Evolutionary conservation across 2,797 vertebrate genomes (phyloP), one percentile per base, ranked within the genome.

Genomic region (Scarus forsteni): DNA sequence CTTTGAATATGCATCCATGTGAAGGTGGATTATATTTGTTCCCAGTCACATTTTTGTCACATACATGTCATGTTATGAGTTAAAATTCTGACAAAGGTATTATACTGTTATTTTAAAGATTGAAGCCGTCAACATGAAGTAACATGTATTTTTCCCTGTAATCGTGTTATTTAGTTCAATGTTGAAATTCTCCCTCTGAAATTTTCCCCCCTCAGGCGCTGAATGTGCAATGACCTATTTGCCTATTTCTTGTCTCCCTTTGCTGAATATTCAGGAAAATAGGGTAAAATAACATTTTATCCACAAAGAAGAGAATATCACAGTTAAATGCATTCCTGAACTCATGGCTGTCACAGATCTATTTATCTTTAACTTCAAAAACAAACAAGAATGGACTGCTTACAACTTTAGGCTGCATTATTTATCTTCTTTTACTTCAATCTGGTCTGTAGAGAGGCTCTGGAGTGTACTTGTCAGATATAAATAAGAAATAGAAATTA

Each of bases 161-260:
- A n/a, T 10, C 42, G 9, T 66, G 35, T 0, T 49, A 16, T 63
- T 42, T 60, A 8, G 11, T 35, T 50, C 34, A 51, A 4, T 39
- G 15, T 55, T 75, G 15, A 63, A 8, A 57, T 14, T 51, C 13
- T 12, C 50, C 27, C 34, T 19, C 27, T 34, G 27, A 34, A 14
- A 7, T 51, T 51, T 51, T 34, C 6, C 34, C 19, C 19, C 27
- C 12, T 44, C 56, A 50, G 57, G 14, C 15, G 5, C 11, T 66
- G 43, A 0, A 35, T 72, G 59, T 69, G 54, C 50, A 61, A 39
- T 68, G 61, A 78, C 61, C 42, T 70, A 57, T 77, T 79, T 70
- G 45, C 15, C 62, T 38, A 68, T 70, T 65, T 63, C 48, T 18
- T 18, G 66, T 10, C 36, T 40, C 39, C 53, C 56, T 6, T n/a